Percentiles rank a stretch among this genome's conserved stretches.
These are phyloP conservation scores for Ericerus pela DNA, from an alignment of 1,140 invertebrate genomes.

Conservation along the genomic window DNA sequence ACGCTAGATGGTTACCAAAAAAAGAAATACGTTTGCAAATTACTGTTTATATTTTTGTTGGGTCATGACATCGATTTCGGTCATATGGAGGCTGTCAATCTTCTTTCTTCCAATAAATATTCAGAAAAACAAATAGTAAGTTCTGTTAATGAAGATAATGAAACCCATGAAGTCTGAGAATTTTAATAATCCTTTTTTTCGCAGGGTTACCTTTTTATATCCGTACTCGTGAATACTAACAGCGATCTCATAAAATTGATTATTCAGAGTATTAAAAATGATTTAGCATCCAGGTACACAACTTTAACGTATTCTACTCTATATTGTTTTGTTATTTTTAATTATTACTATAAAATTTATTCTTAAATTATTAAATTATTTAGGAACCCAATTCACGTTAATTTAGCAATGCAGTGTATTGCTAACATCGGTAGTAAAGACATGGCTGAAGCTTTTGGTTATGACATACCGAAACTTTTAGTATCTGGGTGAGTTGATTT, in stretches of 20 bases:
- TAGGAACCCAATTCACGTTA: slow-evolving; percentile 95
- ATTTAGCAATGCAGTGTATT: slow-evolving; percentile 98
- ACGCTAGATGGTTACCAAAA: slow-evolving; percentile 99
- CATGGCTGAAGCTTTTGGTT: slow-evolving; percentile 98
- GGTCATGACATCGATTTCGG: slow-evolving; percentile 99
- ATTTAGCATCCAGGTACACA: slow-evolving; percentile 59
- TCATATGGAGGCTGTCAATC: slow-evolving; percentile 99
- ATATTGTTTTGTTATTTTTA: slow-evolving; percentile 7
- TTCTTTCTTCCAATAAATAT: slow-evolving; percentile 99
- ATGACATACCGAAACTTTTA: slow-evolving; percentile 93
- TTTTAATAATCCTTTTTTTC: slow-evolving; percentile 27
- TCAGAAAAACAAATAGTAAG: slow-evolving; percentile 99
- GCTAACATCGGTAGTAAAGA: slow-evolving; percentile 99
- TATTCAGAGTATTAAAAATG: slow-evolving; percentile 99
- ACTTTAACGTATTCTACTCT: neutral
- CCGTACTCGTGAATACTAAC: slow-evolving; percentile 96
- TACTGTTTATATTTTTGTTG: slow-evolving; percentile 96
- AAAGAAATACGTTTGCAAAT: slow-evolving; percentile 99
- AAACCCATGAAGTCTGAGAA: neutral
- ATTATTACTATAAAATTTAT: neutral
- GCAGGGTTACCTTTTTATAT: slow-evolving; percentile 97
- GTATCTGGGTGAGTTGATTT: slow-evolving; percentile 68
- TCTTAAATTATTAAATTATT: slow-evolving; percentile 15
- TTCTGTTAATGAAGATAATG: slow-evolving; percentile 22
- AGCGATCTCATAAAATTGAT: slow-evolving; percentile 98